phyloP scores from a whole-genome alignment of 1,140 invertebrate genomes.

The Lethrus apterus region DNA sequence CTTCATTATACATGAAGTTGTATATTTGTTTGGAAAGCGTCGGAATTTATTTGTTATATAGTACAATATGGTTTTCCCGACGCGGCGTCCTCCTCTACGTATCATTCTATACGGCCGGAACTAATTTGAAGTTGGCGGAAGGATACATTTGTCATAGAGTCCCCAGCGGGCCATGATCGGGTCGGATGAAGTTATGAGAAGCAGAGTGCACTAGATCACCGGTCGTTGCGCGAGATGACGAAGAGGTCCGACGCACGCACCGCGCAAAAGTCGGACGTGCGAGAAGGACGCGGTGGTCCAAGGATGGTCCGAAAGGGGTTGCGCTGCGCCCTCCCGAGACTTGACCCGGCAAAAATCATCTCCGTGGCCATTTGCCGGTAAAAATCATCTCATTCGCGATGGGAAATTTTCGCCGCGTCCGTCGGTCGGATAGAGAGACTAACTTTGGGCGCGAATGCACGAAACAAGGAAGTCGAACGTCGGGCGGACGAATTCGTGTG shows the following conservation, averaged over 20 bases:
- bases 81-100: constrained; percentile 21
- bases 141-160: constrained; percentile 45
- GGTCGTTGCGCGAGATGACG: constrained; percentile 25
- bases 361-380: constrained; percentile 30
- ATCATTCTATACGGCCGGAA: constrained; percentile 29
- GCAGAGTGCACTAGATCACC: constrained; percentile 38
- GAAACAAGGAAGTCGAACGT: constrained; percentile 14
- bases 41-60: too few species aligned
- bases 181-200: constrained; percentile 45
- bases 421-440: background rate
- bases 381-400: constrained; percentile 30
- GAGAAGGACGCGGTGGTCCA: constrained; percentile 18
- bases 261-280: constrained; percentile 17
- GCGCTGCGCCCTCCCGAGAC: constrained; percentile 24
- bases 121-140: constrained; percentile 41
- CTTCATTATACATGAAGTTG: too few species aligned
- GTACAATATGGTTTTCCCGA: background rate
- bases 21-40: too few species aligned
- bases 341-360: constrained; percentile 40
- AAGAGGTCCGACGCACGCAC: constrained; percentile 24
- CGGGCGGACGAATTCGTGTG: constrained; percentile 17
- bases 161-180: constrained; percentile 44
- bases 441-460: background rate
- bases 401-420: background rate
- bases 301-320: constrained; percentile 13